Evolutionary conservation across 2,797 vertebrate species (phyloP).

Genomic region (Enteromius afrohamiltoni): DNA sequence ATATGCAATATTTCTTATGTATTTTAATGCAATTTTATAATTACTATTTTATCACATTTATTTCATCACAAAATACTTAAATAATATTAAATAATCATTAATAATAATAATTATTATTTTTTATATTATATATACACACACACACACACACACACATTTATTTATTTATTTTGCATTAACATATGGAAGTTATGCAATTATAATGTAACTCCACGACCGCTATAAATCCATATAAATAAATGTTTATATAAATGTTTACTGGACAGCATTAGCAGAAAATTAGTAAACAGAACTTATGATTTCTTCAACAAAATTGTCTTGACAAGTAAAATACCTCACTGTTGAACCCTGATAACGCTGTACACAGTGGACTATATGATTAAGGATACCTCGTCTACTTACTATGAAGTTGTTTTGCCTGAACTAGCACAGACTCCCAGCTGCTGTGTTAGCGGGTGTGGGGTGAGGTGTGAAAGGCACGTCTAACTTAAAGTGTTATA

Average conservation of each 20-base stretch:
- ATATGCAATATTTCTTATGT: too few relatives aligned
- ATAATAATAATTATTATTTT: too few relatives aligned
- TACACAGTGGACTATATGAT: neutral
- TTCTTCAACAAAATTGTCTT: neutral
- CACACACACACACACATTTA: too few relatives aligned
- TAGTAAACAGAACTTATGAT: neutral
- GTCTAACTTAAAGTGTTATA: conserved; percentile 63
- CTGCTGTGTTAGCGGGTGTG: conserved; percentile 49
- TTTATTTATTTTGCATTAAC: neutral
- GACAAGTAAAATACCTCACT: neutral
- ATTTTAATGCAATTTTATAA: too few relatives aligned
- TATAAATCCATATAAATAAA: neutral
- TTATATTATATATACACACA: too few relatives aligned
- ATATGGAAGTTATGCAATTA: neutral
- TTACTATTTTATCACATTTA: too few relatives aligned
- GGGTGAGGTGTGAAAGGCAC: conserved; percentile 57
- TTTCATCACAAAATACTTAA: too few relatives aligned
- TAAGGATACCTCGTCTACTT: neutral
- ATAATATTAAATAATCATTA: too few relatives aligned
- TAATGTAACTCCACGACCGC: neutral
- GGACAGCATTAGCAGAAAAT: neutral
- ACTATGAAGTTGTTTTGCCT: conserved; percentile 3
- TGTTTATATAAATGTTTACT: too few relatives aligned
- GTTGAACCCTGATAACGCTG: too few relatives aligned
- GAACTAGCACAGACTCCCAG: conserved; percentile 49